phyloP scores from a whole-genome alignment of 2,797 vertebrate species.

The Mionectes olivaceus region DNA sequence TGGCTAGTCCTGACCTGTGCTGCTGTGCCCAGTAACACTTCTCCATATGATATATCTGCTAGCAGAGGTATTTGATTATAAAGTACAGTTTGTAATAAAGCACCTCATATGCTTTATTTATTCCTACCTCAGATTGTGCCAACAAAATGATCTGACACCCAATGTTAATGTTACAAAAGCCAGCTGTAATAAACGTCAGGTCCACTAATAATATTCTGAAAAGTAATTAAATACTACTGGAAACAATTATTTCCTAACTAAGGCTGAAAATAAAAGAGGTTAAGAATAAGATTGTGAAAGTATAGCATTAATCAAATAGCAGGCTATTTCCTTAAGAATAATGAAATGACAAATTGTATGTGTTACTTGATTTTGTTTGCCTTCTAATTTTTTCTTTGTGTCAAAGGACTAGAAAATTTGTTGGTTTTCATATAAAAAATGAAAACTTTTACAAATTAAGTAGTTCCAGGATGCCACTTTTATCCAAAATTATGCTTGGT shows the following conservation, averaged over 20 bases:
- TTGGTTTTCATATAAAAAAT: not conserved
- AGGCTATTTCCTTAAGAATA: not conserved
- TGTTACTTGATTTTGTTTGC: not conserved
- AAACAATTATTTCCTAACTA: not conserved
- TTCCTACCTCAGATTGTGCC: not conserved
- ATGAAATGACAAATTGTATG: not conserved
- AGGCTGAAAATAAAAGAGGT: not conserved
- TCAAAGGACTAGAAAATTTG: not conserved
- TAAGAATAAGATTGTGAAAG: not conserved
- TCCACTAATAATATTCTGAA: not conserved
- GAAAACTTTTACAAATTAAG: not conserved
- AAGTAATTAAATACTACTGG: not conserved
- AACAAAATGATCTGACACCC: not conserved
- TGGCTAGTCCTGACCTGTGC: not conserved
- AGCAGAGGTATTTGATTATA: not conserved
- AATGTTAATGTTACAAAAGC: not conserved
- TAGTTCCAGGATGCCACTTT: not conserved
- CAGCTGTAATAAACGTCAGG: not conserved
- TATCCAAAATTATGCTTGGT: not conserved
- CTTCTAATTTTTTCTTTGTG: not conserved
- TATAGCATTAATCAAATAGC: not conserved
- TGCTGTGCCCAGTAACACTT: not conserved
- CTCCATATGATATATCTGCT: not conserved
- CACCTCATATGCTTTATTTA: not conserved
- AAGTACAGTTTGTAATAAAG: not conserved